phyloP scores from a whole-genome alignment of 2,113 vertebrate species.

The Seriola aureovittata region DNA sequence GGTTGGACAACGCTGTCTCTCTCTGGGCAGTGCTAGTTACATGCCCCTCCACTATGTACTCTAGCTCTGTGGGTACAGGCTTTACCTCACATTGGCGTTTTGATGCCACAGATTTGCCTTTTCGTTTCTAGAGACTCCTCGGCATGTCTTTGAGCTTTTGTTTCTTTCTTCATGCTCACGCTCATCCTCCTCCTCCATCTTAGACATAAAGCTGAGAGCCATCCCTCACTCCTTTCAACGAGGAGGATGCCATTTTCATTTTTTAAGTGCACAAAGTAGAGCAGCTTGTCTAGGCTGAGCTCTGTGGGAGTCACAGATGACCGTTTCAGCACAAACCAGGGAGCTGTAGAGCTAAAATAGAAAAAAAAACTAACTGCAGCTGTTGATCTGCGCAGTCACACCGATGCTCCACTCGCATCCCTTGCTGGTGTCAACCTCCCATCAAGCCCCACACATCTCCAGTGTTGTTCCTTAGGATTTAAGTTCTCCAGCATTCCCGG shows the following conservation, averaged over 20 bases:
- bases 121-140: constrained; percentile 59
- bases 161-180: constrained; percentile 32
- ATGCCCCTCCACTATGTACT: constrained; percentile 40
- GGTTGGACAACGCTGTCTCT: constrained; percentile 47
- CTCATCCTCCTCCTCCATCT: constrained; percentile 13
- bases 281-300: constrained; percentile 37
- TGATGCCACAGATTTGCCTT: constrained; percentile 72
- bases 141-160: constrained; percentile 55
- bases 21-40: constrained; percentile 65
- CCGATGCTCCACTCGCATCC: constrained; percentile 31
- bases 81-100: constrained; percentile 66
- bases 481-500: constrained; percentile 32
- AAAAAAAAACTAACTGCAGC: constrained; percentile 30
- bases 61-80: constrained; percentile 81
- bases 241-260: constrained; percentile 34
- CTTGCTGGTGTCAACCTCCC: constrained; percentile 39
- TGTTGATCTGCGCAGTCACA: constrained; percentile 33
- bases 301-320: constrained; percentile 48
- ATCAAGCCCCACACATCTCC: constrained; percentile 26
- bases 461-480: constrained; percentile 46
- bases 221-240: constrained; percentile 8
- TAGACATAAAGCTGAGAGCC: constrained; percentile 4
- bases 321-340: constrained; percentile 62
- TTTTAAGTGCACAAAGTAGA: constrained; percentile 60
- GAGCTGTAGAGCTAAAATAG: constrained; percentile 41